Evolutionary conservation across 2,113 vertebrate species (phyloP).

Genomic region (Ptyas mucosa): DNA sequence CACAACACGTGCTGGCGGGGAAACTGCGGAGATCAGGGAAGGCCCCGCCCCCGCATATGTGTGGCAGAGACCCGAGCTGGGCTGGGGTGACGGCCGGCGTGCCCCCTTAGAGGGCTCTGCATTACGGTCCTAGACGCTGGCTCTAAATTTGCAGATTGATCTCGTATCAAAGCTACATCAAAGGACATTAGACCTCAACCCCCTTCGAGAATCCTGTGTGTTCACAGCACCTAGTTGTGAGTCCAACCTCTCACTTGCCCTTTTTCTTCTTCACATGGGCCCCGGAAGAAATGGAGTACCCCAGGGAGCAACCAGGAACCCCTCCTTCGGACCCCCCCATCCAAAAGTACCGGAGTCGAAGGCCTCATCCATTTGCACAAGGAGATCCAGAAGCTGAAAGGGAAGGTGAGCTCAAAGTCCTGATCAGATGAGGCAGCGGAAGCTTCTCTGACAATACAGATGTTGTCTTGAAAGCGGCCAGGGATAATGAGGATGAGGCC

Average conservation of each 20-base stretch:
- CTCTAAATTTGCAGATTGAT: too few relatives aligned
- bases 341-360: slow-evolving; percentile 76
- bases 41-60: too few relatives aligned
- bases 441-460: fast-evolving
- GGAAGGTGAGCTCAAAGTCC: slow-evolving; percentile 66
- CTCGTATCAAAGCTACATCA: too few relatives aligned
- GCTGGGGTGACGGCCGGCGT: too few relatives aligned
- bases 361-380: slow-evolving; percentile 82
- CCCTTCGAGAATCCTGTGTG: neutral
- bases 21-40: too few relatives aligned
- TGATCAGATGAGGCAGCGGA: neutral
- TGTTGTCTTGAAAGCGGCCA: neutral
- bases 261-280: neutral
- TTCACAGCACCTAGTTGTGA: neutral
- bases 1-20: too few relatives aligned
- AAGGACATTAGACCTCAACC: neutral
- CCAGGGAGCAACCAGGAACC: slow-evolving; percentile 30
- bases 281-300: slow-evolving; percentile 15
- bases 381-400: slow-evolving; percentile 75
- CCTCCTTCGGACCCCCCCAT: slow-evolving; percentile 62
- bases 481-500: neutral
- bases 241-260: neutral
- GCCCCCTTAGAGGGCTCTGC: too few relatives aligned
- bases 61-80: too few relatives aligned
- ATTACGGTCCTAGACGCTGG: neutral